Percentiles rank a stretch among this genome's conserved stretches.
phyloP scores from a whole-genome alignment of 1,140 invertebrate genomes.

The Drosophila serrata region DNA sequence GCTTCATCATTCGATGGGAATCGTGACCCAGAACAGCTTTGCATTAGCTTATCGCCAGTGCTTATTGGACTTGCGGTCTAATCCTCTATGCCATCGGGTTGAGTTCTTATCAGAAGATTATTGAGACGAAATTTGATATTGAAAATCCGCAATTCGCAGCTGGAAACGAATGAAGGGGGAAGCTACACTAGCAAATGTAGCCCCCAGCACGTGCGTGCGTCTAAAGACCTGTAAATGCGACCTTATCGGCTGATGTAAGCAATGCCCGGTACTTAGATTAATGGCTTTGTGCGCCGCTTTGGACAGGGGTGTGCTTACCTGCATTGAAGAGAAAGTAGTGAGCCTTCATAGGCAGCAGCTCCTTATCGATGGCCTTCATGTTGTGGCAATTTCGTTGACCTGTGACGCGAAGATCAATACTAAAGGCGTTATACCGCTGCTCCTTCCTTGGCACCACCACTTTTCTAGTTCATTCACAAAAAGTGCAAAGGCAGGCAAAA shows the following conservation, averaged over 20 bases:
- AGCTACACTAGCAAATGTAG: not conserved
- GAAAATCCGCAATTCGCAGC: not conserved
- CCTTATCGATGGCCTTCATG: conserved; percentile 88
- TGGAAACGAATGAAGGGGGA: not conserved
- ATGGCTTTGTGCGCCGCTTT: conserved; percentile 23
- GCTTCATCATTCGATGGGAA: conserved; percentile 10
- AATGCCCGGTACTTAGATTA: conserved; percentile 31
- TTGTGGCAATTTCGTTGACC: conserved; percentile 22
- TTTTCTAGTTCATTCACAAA: conserved; percentile 41
- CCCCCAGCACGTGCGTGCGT: conserved; percentile 30
- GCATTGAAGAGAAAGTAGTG: conserved; percentile 96
- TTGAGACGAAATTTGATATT: conserved; percentile 9
- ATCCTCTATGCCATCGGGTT: not conserved
- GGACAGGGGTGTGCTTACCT: conserved; percentile 87
- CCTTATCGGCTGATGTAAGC: conserved; percentile 48
- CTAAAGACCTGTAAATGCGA: conserved; percentile 7
- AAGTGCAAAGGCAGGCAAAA: conserved; percentile 34
- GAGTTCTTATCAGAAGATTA: conserved; percentile 31
- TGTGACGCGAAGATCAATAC: conserved; percentile 35
- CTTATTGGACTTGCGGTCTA: conserved; percentile 16
- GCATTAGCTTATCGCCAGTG: conserved; percentile 31
- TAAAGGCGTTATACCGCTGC: conserved; percentile 14
- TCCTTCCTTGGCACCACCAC: not conserved
- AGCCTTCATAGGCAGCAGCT: conserved; percentile 93
- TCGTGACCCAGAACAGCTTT: conserved; percentile 16